Evolutionary conservation across 2,888 invertebrate species (phyloP).

Genomic region (Oxycera nigricornis): DNA sequence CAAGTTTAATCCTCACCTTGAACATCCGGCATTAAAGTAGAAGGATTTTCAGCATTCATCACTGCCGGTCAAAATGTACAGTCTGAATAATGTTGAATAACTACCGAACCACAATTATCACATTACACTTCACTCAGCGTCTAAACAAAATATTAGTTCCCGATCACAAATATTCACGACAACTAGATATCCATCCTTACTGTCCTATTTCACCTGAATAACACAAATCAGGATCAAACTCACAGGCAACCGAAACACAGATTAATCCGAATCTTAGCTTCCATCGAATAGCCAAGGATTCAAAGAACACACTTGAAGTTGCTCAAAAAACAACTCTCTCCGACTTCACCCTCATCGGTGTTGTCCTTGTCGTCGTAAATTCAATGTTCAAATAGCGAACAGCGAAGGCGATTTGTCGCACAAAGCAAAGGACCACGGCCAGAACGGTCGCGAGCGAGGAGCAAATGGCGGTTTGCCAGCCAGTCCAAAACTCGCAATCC

Average conservation of each 20-base stretch:
- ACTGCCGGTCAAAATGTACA: background rate
- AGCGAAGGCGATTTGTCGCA: conserved; percentile 42
- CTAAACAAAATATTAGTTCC: too few relatives aligned
- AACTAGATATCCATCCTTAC: background rate
- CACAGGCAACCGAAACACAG: conserved; percentile 23
- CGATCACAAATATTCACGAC: background rate
- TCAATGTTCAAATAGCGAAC: conserved; percentile 46
- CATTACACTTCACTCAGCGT: too few relatives aligned
- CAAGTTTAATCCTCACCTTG: background rate
- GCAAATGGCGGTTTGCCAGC: conserved; percentile 37
- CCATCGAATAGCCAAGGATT: conserved; percentile 9
- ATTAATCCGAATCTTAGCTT: conserved; percentile 32
- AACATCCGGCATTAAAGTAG: conserved; percentile 36
- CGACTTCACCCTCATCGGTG: background rate
- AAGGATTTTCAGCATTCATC: conserved; percentile 41
- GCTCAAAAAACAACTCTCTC: conserved; percentile 14
- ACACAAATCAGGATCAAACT: conserved; percentile 21
- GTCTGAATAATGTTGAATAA: too few relatives aligned
- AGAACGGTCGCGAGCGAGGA: conserved; percentile 28
- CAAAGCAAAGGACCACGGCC: conserved; percentile 27
- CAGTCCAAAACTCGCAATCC: conserved; percentile 22
- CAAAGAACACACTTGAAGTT: conserved; percentile 30
- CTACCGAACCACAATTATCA: background rate
- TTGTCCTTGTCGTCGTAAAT: conserved; percentile 38
- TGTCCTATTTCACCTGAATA: conserved; percentile 24